Conservation (phyloP, 1,140 invertebrate genomes). For the Drosophila murphyi region DNA sequence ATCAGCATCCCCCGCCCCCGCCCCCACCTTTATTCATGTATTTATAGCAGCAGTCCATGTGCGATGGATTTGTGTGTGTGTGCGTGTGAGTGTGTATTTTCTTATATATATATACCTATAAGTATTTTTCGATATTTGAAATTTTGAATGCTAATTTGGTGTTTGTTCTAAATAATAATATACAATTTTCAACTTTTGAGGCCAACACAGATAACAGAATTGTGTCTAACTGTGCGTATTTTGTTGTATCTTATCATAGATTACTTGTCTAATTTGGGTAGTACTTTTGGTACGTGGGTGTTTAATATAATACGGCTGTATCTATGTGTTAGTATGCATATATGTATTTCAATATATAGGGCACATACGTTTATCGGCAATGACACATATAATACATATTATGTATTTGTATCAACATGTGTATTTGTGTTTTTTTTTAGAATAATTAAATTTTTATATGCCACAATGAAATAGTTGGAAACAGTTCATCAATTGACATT, state of each 20-base stretch:
- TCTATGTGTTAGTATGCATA: slow-evolving; percentile 31
- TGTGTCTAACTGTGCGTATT: slow-evolving; percentile 17
- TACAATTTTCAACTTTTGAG: slow-evolving; percentile 9
- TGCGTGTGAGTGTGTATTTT: neutral
- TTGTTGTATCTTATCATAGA: slow-evolving; percentile 45
- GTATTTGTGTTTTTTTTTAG: slow-evolving; percentile 46
- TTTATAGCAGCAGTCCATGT: slow-evolving; percentile 76
- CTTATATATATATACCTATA: slow-evolving; percentile 17
- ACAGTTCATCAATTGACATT: slow-evolving; percentile 28
- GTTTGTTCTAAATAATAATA: slow-evolving; percentile 19
- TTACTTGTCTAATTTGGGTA: slow-evolving; percentile 44
- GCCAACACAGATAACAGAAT: slow-evolving; percentile 19
- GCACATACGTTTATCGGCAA: slow-evolving; percentile 42
- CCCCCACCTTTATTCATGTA: slow-evolving; percentile 55
- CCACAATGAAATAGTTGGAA: too few relatives aligned
- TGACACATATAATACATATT: slow-evolving; percentile 59
- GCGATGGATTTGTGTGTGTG: slow-evolving; percentile 58
- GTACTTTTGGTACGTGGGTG: slow-evolving; percentile 30
- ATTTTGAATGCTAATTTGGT: slow-evolving; percentile 19
- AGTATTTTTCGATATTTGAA: slow-evolving; percentile 23
- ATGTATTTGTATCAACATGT: slow-evolving; percentile 61
- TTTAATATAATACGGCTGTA: slow-evolving; percentile 25
- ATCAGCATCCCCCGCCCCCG: neutral
- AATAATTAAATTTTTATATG: neutral
- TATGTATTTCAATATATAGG: slow-evolving; percentile 31